Conservation (phyloP, 1,140 invertebrate genomes). For the Polypedilum pembai region DNA sequence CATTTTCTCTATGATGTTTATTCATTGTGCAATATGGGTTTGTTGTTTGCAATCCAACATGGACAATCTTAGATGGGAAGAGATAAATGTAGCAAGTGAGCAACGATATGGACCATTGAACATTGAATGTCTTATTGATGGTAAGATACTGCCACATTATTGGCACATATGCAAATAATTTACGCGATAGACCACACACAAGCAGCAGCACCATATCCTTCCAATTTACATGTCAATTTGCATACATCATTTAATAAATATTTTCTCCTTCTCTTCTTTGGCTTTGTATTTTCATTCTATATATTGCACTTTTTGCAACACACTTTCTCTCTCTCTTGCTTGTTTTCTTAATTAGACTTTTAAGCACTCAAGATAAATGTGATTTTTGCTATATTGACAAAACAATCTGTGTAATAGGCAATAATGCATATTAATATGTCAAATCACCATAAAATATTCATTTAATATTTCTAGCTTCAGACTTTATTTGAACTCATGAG, state of each 20-base stretch:
- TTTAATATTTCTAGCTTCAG: too few species aligned
- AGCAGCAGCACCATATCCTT: neutral
- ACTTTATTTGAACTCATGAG: neutral
- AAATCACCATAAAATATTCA: neutral
- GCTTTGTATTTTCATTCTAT: neutral
- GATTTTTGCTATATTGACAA: neutral
- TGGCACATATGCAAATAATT: neutral
- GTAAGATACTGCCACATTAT: too few species aligned
- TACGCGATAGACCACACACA: neutral
- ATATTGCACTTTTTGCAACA: constrained; percentile 4
- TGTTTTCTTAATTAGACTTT: too few species aligned
- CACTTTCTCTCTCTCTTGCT: neutral
- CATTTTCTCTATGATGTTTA: neutral
- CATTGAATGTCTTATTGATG: too few species aligned
- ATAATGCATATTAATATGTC: constrained; percentile 11
- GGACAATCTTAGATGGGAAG: too few species aligned
- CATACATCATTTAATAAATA: constrained; percentile 21
- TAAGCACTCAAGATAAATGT: neutral
- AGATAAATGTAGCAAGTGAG: too few species aligned
- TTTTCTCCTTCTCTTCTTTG: neutral
- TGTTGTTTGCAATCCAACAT: too few species aligned
- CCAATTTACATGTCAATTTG: constrained; percentile 28
- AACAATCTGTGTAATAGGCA: constrained; percentile 15
- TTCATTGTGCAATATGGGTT: too few species aligned
- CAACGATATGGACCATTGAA: too few species aligned